Evolutionary conservation across 2,888 invertebrate genomes (phyloP), one percentile per base, ranked within the genome.

Genomic region (Eristalinus sepulchralis): DNA sequence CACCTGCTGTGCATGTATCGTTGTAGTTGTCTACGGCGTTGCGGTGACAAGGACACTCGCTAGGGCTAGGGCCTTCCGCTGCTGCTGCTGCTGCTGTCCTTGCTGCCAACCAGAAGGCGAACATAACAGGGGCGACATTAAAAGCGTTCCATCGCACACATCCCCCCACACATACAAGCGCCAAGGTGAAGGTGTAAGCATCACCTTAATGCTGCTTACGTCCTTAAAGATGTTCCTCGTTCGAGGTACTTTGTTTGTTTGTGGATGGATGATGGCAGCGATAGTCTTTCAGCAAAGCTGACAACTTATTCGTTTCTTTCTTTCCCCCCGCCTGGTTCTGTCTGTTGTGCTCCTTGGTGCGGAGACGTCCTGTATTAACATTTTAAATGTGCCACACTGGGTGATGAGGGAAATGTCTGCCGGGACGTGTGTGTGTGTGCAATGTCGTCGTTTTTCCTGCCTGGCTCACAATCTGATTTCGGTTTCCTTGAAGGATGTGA

Each of bases 181-280:
- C n/a, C n/a, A 67, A 81, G 67, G 55, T 17, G 62, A 86, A 70
- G 77, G 73, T 78, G 82, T 78, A 86, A 83, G 78, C 70, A 78
- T 11, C 83, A 78, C 82, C 77, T 85, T 82, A 70, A 70, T 62
- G 73, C 77, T 82, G 63, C 82, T 82, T 77, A 85, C 39, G 73
- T 78, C 73, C 63, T 78, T 73, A 82, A 82, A 64, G 63, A 77
- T 70, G 64, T 64, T 77, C 77, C 68, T 53, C 81, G 59, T 20
- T 27, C n/a, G 63, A 31, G 47, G 63, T 77, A 68, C 63, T 68
- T 31, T 73, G 59, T 81, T 64, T 81, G 72, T 53, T 47, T 75
- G 39, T 22, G 47, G 47, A 27, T 60, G 59, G 55, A 73, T 80
- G 39, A 22, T 62, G 62, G 39, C 59, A 62, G 80, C 55, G 71